A percentile compares a stretch with the other conserved stretches of the same genome.
phyloP scores from a whole-genome alignment of 2,888 invertebrate species.

The Athalia cordata region DNA sequence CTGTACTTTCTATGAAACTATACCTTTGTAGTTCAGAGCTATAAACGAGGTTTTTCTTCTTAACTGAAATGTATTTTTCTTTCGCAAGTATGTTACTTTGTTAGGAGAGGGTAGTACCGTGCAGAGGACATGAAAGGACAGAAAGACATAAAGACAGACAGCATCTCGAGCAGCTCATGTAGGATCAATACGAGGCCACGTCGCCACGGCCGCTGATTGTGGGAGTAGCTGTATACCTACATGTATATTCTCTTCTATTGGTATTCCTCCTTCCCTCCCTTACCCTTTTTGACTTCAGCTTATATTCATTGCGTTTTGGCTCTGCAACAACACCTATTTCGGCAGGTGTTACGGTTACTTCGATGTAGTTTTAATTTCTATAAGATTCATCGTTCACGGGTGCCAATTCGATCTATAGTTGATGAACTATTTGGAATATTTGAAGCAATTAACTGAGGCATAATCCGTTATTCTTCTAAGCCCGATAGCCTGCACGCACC shows the following conservation, averaged over 20 bases:
- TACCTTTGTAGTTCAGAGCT: background rate
- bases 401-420: background rate
- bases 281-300: background rate
- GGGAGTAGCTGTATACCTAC: background rate
- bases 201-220: slow-evolving; percentile 31
- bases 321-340: too few relatives aligned
- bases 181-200: slow-evolving; percentile 38
- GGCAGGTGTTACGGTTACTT: too few relatives aligned
- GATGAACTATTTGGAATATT: slow-evolving; percentile 2
- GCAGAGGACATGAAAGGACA: slow-evolving; percentile 27
- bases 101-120: slow-evolving; percentile 25
- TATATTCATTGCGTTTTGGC: background rate
- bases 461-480: slow-evolving; percentile 71
- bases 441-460: background rate
- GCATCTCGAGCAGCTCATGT: slow-evolving; percentile 24
- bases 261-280: background rate
- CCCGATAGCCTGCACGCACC: slow-evolving; percentile 9
- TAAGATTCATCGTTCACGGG: background rate
- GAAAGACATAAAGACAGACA: slow-evolving; percentile 37
- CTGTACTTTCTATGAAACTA: background rate
- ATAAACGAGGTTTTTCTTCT: background rate
- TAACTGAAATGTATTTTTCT: background rate
- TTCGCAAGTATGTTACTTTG: slow-evolving; percentile 15
- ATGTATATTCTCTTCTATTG: background rate
- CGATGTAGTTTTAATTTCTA: background rate